These are phyloP conservation scores for Styela plicata DNA, from an alignment of 23 tunicate species.

Conservation along the genomic window DNA sequence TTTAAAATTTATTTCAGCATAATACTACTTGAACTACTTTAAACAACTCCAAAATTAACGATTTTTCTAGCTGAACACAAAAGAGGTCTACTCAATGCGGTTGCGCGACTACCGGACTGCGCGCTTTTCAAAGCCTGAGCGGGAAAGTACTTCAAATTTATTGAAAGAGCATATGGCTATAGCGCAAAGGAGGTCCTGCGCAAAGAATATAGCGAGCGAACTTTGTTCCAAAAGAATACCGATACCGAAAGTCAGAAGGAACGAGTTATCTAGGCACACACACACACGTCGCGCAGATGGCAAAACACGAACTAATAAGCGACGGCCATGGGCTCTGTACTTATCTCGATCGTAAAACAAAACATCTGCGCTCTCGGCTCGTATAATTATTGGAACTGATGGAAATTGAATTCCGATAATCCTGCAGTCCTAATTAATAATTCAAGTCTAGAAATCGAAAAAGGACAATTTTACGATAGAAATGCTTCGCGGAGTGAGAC, in stretches of 20 bases:
- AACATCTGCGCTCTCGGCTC: neutral
- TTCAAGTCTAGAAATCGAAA: neutral
- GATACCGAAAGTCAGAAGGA: no score
- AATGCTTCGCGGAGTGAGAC: neutral
- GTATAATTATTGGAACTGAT: neutral
- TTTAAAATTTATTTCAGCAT: neutral
- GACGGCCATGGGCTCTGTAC: neutral
- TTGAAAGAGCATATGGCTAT: no score
- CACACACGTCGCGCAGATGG: neutral
- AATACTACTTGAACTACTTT: neutral
- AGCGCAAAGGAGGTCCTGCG: no score
- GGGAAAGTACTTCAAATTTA: neutral
- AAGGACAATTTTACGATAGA: neutral
- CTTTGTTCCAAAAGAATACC: no score
- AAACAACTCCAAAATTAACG: neutral
- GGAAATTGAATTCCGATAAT: neutral
- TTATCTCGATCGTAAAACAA: neutral
- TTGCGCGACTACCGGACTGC: slow-evolving; percentile 7
- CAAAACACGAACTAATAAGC: neutral
- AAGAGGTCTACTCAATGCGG: neutral
- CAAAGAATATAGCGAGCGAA: no score
- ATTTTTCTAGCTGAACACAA: neutral
- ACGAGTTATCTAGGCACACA: no score
- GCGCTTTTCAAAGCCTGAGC: neutral
- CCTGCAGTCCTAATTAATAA: neutral